Evolutionary conservation across 2,888 invertebrate species (phyloP), one percentile per base, ranked within the genome.

Genomic region (Melieria omissa): DNA sequence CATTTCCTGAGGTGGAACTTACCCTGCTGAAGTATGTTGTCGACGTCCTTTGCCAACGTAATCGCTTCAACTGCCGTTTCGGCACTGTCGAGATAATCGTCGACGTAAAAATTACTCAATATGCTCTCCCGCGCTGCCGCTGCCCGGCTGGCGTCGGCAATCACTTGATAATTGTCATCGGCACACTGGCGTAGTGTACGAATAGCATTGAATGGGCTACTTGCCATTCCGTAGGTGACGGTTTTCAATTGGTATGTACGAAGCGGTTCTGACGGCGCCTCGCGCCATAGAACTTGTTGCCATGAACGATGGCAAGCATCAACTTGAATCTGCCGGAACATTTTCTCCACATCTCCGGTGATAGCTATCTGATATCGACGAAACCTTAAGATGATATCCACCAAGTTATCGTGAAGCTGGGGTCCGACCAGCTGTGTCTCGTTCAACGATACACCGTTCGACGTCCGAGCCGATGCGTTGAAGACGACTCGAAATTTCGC

Each of bases 401-500:
- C 46, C 46, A 72, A 41, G 6, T 47, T 44, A 12, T 72, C 72
- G 52, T 74, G 72, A 4, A 72, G 52, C 3, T 54, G 65, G 0
- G 70, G 71, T 0, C 71, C 71, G 5, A 55, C 55, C 6, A 71
- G 46, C 12, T 71, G 72, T 7, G 41, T 54, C 9, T 72, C 75
- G 16, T 73, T 75, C 3, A 75, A 42, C 3, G 73, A 73, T 5
- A 72, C 44, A 5, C 71, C 75, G 12, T 12, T 70, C 10, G 9
- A 64, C 0, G 71, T 69, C 1, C 57, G 29, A n/a, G 62, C 47
- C 8, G 73, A 75, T 3, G 72, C 72, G 12, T 74, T 73, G 41
- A 72, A 72, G 0, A 75, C 75, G 3, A 72, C 72, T 7, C 72
- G 57, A 16, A 74, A 73, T 45, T 73, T 70, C 3, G 47, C 42